A percentile compares a stretch with the other conserved stretches of the same genome.
Conservation (phyloP, 2,888 invertebrate species). For the Tetranychus truncatus region DNA sequence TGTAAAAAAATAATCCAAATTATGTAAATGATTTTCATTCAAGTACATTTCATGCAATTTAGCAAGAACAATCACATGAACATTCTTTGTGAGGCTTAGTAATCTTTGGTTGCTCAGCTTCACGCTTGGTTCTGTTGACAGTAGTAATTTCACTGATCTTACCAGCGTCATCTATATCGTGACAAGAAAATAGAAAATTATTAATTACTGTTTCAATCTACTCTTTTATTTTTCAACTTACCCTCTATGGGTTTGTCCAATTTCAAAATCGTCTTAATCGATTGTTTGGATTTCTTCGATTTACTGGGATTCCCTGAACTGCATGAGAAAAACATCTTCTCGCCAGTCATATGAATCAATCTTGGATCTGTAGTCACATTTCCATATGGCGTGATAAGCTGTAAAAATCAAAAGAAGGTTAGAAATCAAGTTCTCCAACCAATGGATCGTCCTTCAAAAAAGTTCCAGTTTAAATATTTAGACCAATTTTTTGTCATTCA, state of each 20-base stretch:
- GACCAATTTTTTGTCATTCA: too few species aligned
- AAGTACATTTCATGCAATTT: background rate
- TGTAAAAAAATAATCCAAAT: too few species aligned
- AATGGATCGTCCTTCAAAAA: background rate
- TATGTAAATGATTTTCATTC: too few species aligned
- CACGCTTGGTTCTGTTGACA: background rate
- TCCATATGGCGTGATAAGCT: slow-evolving; percentile 45
- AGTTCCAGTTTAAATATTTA: too few species aligned
- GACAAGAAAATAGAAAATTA: background rate
- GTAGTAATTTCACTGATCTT: background rate
- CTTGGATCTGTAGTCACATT: slow-evolving; percentile 52
- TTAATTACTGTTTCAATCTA: background rate
- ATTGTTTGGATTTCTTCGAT: slow-evolving; percentile 10
- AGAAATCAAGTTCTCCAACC: background rate
- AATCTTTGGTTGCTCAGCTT: background rate
- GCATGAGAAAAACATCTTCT: slow-evolving; percentile 68
- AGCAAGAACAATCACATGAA: slow-evolving; percentile 18
- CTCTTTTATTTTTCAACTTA: background rate
- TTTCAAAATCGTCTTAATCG: slow-evolving; percentile 16
- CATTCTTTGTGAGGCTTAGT: slow-evolving; percentile 12
- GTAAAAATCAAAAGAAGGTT: background rate
- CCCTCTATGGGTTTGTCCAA: slow-evolving; percentile 9
- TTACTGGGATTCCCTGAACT: background rate
- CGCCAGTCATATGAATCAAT: slow-evolving; percentile 54
- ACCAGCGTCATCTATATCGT: background rate